Evolutionary conservation across 2,113 vertebrate genomes (phyloP).

Genomic region (Chrysochloris asiatica): DNA sequence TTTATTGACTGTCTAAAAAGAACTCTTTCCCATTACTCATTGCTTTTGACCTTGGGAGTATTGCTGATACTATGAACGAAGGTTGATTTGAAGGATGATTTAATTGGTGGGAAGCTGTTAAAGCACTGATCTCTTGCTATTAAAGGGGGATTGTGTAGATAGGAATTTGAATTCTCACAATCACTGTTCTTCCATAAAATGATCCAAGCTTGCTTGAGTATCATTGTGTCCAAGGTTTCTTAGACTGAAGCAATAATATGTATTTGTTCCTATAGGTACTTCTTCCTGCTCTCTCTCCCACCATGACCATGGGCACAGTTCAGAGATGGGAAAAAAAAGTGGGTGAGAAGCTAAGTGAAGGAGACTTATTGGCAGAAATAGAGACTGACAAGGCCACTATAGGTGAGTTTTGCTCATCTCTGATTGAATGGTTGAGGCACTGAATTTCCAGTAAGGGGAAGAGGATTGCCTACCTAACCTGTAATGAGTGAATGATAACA

Average conservation of each 20-base stretch:
- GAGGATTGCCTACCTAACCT: slow-evolving; percentile 41
- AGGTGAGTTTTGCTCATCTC: slow-evolving; percentile 86
- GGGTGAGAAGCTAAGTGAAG: slow-evolving; percentile 96
- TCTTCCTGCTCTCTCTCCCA: slow-evolving; percentile 97
- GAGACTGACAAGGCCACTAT: slow-evolving; percentile 99
- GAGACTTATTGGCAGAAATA: slow-evolving; percentile 97
- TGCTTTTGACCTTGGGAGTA: slow-evolving; percentile 10
- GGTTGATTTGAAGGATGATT: background rate
- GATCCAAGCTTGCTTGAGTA: background rate
- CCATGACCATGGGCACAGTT: slow-evolving; percentile 98
- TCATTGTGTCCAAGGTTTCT: background rate
- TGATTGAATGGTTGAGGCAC: slow-evolving; percentile 44
- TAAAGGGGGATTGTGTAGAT: background rate
- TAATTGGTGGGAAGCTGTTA: background rate
- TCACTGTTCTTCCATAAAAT: background rate
- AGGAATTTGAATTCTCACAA: background rate
- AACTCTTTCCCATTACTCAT: background rate
- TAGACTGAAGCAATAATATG: background rate
- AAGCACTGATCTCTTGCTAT: background rate
- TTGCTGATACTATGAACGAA: background rate
- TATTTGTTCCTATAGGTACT: slow-evolving; percentile 85
- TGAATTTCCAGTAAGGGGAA: slow-evolving; percentile 61
- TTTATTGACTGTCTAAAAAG: slow-evolving; percentile 43
- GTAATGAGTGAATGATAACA: slow-evolving; percentile 46
- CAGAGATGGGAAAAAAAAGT: slow-evolving; percentile 99